phyloP scores from a whole-genome alignment of 1,140 invertebrate genomes.

The Drosophila equinoxialis region DNA sequence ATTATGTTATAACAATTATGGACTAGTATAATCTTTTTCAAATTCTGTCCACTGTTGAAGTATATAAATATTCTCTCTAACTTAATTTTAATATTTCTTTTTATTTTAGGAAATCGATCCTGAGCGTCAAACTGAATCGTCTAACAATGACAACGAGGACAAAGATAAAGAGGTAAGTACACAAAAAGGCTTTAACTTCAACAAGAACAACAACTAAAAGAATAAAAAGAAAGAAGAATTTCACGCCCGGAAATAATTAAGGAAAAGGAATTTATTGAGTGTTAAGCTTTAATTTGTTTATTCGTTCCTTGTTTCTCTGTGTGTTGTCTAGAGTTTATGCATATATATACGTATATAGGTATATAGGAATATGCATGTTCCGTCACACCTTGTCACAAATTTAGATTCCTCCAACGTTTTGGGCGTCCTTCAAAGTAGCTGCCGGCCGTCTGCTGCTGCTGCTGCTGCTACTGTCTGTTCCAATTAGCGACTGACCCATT shows the following conservation, averaged over 20 bases:
- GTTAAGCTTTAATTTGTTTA: neutral
- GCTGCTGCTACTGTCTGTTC: slow-evolving; percentile 54
- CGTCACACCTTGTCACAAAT: slow-evolving; percentile 72
- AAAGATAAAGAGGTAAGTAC: slow-evolving; percentile 82
- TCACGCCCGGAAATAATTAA: neutral
- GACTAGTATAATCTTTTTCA: neutral
- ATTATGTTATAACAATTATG: neutral
- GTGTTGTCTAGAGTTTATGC: neutral
- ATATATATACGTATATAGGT: neutral
- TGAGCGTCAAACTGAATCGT: slow-evolving; percentile 84
- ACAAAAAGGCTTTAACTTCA: slow-evolving; percentile 15
- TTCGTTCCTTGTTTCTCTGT: slow-evolving; percentile 3
- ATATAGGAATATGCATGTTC: slow-evolving; percentile 3
- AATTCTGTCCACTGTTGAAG: slow-evolving; percentile 19
- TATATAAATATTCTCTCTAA: too few species aligned
- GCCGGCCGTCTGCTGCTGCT: neutral
- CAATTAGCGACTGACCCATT: slow-evolving; percentile 63
- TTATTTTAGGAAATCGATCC: slow-evolving; percentile 84
- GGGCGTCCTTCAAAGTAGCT: slow-evolving; percentile 74
- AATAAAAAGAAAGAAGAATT: neutral
- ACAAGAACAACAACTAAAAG: slow-evolving; percentile 42
- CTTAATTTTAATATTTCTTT: slow-evolving; percentile 29
- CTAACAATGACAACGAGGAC: slow-evolving; percentile 84
- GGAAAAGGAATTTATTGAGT: neutral
- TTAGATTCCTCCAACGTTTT: slow-evolving; percentile 42